A percentile compares a stretch with the other conserved stretches of the same genome.
Evolutionary conservation across 2,888 invertebrate genomes (phyloP).

Genomic region (Standfussiana lucernea): DNA sequence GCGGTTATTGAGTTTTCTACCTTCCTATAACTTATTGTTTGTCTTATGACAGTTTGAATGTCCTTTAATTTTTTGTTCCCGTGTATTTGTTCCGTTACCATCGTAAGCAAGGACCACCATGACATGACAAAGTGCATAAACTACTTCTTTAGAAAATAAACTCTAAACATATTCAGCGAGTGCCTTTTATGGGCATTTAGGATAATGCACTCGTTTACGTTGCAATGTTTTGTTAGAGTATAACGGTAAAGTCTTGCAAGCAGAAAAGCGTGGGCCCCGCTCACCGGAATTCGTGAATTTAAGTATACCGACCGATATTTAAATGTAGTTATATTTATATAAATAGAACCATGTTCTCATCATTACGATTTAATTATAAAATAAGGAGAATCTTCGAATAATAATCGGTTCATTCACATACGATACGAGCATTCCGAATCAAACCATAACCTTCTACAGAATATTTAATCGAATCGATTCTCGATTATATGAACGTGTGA

Average conservation of each 20-base stretch:
- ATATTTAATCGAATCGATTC: slow-evolving; percentile 68
- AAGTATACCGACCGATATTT: slow-evolving; percentile 62
- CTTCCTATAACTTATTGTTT: slow-evolving; percentile 27
- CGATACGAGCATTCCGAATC: slow-evolving; percentile 59
- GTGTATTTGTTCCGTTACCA: not conserved
- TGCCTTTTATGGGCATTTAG: slow-evolving; percentile 78
- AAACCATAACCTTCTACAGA: slow-evolving; percentile 62
- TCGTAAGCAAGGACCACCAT: slow-evolving; percentile 36
- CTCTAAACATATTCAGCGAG: slow-evolving; percentile 69
- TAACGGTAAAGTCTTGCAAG: slow-evolving; percentile 73
- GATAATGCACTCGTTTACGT: slow-evolving; percentile 80
- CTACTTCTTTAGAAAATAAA: slow-evolving; percentile 70
- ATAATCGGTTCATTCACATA: slow-evolving; percentile 57
- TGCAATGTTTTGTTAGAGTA: slow-evolving; percentile 75
- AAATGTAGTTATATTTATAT: slow-evolving; percentile 52
- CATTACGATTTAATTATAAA: slow-evolving; percentile 45
- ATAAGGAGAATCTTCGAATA: slow-evolving; percentile 44
- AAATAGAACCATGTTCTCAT: slow-evolving; percentile 51
- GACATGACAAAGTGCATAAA: slow-evolving; percentile 45
- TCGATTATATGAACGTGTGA: slow-evolving; percentile 72
- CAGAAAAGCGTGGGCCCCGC: slow-evolving; percentile 68
- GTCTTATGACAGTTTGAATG: not conserved
- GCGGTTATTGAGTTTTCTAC: slow-evolving; percentile 21
- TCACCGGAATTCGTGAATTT: slow-evolving; percentile 71
- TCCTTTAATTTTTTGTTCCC: slow-evolving; percentile 13